phyloP scores from a whole-genome alignment of 2,797 vertebrate genomes.

The Pantherophis alleghaniensis region DNA sequence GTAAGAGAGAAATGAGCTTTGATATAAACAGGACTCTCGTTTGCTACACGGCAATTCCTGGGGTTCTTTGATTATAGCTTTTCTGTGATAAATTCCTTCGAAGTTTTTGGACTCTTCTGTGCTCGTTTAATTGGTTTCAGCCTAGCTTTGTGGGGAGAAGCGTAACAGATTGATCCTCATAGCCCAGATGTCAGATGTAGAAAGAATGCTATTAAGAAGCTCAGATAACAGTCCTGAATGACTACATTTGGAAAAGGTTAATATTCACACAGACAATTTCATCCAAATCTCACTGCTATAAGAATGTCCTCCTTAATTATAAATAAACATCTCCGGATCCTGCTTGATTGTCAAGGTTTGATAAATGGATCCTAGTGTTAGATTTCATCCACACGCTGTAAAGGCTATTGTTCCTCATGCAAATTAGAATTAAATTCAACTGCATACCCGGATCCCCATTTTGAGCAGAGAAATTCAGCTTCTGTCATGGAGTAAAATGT shows the following conservation, averaged over 20 bases:
- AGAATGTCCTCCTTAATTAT: not conserved
- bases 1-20: not conserved
- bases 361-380: not conserved
- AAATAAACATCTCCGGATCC: not conserved
- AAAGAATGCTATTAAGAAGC: not conserved
- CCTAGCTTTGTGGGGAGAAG: not conserved
- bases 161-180: not conserved
- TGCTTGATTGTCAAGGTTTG: not conserved
- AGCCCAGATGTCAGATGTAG: not conserved
- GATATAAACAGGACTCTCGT: not conserved
- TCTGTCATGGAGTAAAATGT: not conserved
- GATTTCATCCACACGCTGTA: not conserved
- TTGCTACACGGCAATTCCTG: not conserved
- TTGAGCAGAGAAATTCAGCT: not conserved
- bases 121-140: not conserved
- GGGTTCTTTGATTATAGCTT: not conserved
- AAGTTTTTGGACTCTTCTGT: not conserved
- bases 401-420: not conserved
- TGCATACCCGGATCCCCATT: not conserved
- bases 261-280: not conserved
- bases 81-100: not conserved
- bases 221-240: not conserved
- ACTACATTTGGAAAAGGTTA: not conserved
- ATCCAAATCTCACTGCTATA: not conserved
- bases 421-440: not conserved